Base-by-base conservation (phyloP, 2,888 invertebrate species). In the Microplitis deprimator region DNA sequence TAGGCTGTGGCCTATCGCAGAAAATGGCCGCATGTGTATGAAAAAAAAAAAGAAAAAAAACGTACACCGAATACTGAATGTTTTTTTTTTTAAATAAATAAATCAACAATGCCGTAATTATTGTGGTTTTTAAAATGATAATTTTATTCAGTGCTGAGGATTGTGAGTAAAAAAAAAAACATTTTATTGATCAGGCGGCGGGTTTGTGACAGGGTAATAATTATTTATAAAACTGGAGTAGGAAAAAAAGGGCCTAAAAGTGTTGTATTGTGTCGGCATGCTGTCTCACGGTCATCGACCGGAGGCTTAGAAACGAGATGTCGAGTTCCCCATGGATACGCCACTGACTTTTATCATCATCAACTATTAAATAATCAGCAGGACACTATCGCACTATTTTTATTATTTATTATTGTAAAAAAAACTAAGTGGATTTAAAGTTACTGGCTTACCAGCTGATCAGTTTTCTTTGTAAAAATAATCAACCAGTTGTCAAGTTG, bases 21-120 rank as follows among this genome's bases (percentile, higher is more conserved):
- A 84, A 85, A 85, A 85, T 85, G 84, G 84, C 84, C 81, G 82
- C 82, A 79, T 76, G 67, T 41, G 75, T 75, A 40, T 29, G n/a
- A 64, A 72, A 78, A 79, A 75, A 39, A 20, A 64, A 73, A 60
- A 75, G 20, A 73, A 67, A 74, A 75, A 5, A 39, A 7, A 73
- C 17, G 68, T 68, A 6, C 38, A 60, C 16, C 13, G 8, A 68
- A 62, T 62, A 20, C 62, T 7, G 3, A 10, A 16, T 62, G n/a
- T 20, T 62, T 17, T 62, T 62, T 62, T 62, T 16, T 62, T 3
- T 6, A 13, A 16, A 16, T 10, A 4, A 10, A 13, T 6, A 4
- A 10, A 50, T 50, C 50, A 50, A 50, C 50, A 50, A 50, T 50
- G 50, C 13, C 13, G 50, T 13, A 50, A 50, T 50, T 50, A 50